Conservation (phyloP, 2,888 invertebrate genomes). For the Dynastes grantii region DNA sequence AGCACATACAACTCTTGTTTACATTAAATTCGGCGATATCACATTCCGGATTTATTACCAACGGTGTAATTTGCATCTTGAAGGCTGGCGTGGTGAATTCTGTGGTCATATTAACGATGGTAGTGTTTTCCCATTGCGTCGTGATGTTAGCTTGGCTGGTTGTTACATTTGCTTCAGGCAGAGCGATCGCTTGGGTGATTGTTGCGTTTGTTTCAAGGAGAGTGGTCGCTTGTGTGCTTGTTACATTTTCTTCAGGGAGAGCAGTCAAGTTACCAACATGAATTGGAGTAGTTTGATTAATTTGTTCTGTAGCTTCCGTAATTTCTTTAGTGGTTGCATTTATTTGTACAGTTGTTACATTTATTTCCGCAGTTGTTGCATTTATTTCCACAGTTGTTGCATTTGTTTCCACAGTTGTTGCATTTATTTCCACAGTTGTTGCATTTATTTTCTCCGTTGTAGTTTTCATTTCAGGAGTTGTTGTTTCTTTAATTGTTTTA, state of each 20-base stretch:
- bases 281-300: too few relatives aligned
- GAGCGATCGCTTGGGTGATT: neutral
- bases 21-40: conserved; percentile 52
- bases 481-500: neutral
- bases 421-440: neutral
- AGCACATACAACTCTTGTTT: conserved; percentile 60
- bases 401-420: neutral
- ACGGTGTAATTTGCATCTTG: conserved; percentile 37
- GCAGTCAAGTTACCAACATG: neutral
- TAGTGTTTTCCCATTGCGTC: neutral
- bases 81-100: conserved; percentile 34
- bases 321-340: neutral
- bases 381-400: neutral
- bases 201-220: neutral
- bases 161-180: neutral
- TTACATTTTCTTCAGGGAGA: neutral
- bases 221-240: neutral
- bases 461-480: neutral
- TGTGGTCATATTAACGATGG: neutral
- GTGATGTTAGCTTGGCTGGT: neutral
- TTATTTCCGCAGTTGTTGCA: neutral
- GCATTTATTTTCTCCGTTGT: neutral
- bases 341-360: neutral
- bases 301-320: neutral
- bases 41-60: conserved; percentile 52